Evolutionary conservation across 2,113 vertebrate genomes (phyloP).

Genomic region (Numenius arquata): DNA sequence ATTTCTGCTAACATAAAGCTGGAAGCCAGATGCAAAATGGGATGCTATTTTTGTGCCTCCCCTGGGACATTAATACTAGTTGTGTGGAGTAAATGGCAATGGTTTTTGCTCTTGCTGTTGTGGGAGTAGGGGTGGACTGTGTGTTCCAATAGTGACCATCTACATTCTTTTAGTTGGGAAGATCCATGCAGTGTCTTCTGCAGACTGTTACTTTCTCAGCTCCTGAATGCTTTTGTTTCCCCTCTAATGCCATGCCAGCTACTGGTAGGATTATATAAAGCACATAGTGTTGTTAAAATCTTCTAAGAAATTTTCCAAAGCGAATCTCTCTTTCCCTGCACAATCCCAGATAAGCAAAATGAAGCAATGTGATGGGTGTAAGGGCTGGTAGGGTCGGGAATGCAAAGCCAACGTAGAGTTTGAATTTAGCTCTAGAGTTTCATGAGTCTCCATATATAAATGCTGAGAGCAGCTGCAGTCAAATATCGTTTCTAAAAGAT

Average conservation of each 20-base stretch:
- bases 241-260: neutral
- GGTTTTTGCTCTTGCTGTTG: neutral
- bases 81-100: neutral
- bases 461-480: neutral
- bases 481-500: neutral
- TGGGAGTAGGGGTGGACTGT: neutral
- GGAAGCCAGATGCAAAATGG: neutral
- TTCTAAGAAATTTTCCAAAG: neutral
- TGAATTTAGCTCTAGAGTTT: neutral
- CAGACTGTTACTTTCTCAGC: neutral
- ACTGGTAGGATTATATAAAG: neutral
- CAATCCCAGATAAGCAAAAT: neutral
- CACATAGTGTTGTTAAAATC: neutral
- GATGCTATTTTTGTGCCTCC: conserved; percentile 1
- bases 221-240: neutral
- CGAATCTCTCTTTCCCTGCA: neutral
- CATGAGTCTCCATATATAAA: neutral
- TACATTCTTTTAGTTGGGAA: neutral
- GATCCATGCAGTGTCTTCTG: neutral
- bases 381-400: rapidly evolving
- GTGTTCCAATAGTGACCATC: neutral
- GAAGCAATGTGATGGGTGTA: neutral
- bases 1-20: neutral
- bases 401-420: neutral
- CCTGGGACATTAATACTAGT: neutral